These are phyloP conservation scores for Dissostichus mawsoni DNA, from an alignment of 2,113 vertebrate genomes.

Conservation along the genomic window DNA sequence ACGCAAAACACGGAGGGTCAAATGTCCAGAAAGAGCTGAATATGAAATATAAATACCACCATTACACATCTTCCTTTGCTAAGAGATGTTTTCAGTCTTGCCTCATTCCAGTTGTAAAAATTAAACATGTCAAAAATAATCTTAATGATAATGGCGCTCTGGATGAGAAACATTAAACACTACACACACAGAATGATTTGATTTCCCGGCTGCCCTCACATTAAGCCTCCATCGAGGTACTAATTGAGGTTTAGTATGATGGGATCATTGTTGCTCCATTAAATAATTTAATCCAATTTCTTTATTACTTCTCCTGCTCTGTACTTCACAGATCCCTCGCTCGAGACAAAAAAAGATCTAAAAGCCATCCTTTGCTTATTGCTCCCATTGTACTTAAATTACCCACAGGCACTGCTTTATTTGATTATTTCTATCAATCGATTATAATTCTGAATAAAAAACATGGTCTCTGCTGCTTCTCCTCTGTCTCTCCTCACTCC, in stretches of 20 bases:
- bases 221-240: background rate
- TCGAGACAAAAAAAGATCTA: background rate
- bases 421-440: constrained; percentile 32
- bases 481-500: constrained; percentile 31
- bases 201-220: constrained; percentile 15
- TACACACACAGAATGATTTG: background rate
- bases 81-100: too few species aligned
- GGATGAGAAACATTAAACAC: constrained; percentile 15
- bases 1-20: background rate
- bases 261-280: constrained; percentile 18
- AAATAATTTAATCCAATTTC: constrained; percentile 21
- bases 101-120: background rate
- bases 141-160: background rate
- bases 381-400: background rate
- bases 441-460: constrained; percentile 20
- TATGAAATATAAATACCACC: background rate
- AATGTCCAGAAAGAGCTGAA: background rate
- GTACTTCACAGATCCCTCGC: background rate
- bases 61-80: too few species aligned
- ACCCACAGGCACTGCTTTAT: background rate
- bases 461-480: constrained; percentile 9
- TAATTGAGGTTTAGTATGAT: constrained; percentile 8
- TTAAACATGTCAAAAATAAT: constrained; percentile 1
- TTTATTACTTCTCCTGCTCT: constrained; percentile 5
- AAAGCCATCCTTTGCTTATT: background rate